Conservation (phyloP, 2,113 vertebrate genomes). For the Hylia prasina region DNA sequence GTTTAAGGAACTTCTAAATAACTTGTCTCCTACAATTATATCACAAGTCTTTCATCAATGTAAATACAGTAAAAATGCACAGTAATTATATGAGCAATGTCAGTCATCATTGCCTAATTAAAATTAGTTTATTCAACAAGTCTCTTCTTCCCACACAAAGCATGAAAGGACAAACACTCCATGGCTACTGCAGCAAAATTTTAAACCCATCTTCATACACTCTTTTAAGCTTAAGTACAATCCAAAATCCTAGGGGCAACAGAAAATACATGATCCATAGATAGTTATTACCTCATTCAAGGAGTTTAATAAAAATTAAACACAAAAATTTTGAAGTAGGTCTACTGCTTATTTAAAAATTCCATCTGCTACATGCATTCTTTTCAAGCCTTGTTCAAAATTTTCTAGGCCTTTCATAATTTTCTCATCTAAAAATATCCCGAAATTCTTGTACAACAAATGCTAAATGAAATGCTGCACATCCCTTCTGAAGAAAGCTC, state of each 20-base stretch:
- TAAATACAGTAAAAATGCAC: neutral
- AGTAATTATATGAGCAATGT: neutral
- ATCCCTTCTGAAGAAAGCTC: neutral
- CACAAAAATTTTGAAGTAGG: neutral
- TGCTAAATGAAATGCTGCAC: neutral
- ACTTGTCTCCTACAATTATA: neutral
- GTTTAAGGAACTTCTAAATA: neutral
- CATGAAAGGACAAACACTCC: neutral
- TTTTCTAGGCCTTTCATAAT: neutral
- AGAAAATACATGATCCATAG: neutral
- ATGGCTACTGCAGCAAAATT: neutral
- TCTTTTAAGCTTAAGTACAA: neutral
- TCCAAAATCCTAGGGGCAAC: neutral
- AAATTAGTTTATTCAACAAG: neutral
- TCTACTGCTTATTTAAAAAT: neutral
- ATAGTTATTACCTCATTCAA: neutral
- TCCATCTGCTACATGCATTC: neutral
- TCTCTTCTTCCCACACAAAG: neutral
- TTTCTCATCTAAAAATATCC: conserved; percentile 9
- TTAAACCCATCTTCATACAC: neutral
- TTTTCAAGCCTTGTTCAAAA: neutral
- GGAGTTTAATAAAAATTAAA: neutral
- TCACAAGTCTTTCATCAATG: neutral
- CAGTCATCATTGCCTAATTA: neutral
- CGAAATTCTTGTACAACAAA: neutral